These are phyloP conservation scores for Heliothis virescens DNA, from an alignment of 1,140 invertebrate genomes.

Conservation along the genomic window DNA sequence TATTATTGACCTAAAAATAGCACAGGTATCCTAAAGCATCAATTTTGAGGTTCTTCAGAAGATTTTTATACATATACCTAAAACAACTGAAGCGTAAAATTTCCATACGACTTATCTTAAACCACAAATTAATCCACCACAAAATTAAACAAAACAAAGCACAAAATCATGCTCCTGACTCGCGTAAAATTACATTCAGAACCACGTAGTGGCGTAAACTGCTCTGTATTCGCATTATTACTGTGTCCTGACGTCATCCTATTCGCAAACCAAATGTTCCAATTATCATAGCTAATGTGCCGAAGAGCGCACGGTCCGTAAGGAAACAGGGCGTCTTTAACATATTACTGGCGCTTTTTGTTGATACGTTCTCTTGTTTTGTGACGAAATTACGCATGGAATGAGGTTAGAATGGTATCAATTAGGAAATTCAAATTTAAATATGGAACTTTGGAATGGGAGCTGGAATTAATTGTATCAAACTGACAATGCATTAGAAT, in stretches of 20 bases:
- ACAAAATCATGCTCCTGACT: constrained; percentile 46
- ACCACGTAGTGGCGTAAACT: constrained; percentile 56
- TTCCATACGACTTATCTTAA: not conserved
- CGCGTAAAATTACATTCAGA: constrained; percentile 59
- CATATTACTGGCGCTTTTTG: constrained; percentile 53
- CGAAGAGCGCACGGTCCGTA: constrained; percentile 60
- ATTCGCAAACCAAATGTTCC: constrained; percentile 78
- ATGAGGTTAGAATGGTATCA: constrained; percentile 30
- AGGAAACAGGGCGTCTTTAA: constrained; percentile 57
- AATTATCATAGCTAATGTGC: constrained; percentile 82
- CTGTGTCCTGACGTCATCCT: constrained; percentile 66
- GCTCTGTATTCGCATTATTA: constrained; percentile 65
- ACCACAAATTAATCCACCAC: constrained; percentile 15
- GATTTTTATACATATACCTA: no score
- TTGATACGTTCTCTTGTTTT: constrained; percentile 44
- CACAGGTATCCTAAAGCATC: no score
- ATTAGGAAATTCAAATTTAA: constrained; percentile 21
- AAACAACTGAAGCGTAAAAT: no score
- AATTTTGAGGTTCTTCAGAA: no score
- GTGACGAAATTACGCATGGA: constrained; percentile 40
- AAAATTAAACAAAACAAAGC: constrained; percentile 46
- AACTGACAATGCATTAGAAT: not conserved
- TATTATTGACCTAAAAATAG: no score
- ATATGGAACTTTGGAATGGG: not conserved
- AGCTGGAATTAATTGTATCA: constrained; percentile 4